Evolutionary conservation across 2,797 vertebrate species (phyloP).

Genomic region (Scarus forsteni): DNA sequence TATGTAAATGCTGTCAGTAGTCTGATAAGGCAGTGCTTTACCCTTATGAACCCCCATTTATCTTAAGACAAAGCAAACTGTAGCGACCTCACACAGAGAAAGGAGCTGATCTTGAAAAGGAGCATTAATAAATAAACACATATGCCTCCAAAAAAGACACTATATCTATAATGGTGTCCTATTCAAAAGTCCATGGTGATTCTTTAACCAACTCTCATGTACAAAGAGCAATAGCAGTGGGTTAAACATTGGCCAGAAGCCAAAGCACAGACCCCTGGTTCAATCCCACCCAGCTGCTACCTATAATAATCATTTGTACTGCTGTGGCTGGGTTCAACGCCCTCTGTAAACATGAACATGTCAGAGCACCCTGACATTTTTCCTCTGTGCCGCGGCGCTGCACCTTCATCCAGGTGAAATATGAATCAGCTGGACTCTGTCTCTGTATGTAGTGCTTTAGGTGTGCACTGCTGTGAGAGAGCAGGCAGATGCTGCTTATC

Average conservation of each 20-base stretch:
- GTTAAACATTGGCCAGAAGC: conserved; percentile 11
- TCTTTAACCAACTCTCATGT: not conserved
- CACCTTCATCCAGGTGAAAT: not conserved
- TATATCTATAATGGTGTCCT: too few relatives aligned
- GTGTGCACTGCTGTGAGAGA: conserved; percentile 2
- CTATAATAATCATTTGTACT: conserved; percentile 40
- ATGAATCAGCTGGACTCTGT: not conserved
- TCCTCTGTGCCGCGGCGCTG: conserved; percentile 4
- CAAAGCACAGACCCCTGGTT: conserved; percentile 4
- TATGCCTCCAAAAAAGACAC: too few relatives aligned
- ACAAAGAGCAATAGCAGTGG: conserved; percentile 12
- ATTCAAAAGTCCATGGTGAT: not conserved
- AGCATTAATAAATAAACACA: too few relatives aligned
- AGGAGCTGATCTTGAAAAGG: too few relatives aligned
- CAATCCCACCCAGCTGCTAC: conserved; percentile 21
- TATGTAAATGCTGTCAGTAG: too few relatives aligned
- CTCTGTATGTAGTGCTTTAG: not conserved
- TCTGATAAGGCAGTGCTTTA: too few relatives aligned
- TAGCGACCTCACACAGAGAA: too few relatives aligned
- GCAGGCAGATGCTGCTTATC: conserved; percentile 1
- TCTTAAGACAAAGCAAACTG: too few relatives aligned
- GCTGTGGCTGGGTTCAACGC: conserved; percentile 34
- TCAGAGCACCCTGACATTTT: conserved; percentile 33
- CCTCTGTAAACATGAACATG: conserved; percentile 44
- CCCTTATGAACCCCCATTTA: too few relatives aligned